A percentile compares a stretch with the other conserved stretches of the same genome.
Conservation (phyloP, 2,797 vertebrate genomes). For the Coracias cyanogaster region DNA sequence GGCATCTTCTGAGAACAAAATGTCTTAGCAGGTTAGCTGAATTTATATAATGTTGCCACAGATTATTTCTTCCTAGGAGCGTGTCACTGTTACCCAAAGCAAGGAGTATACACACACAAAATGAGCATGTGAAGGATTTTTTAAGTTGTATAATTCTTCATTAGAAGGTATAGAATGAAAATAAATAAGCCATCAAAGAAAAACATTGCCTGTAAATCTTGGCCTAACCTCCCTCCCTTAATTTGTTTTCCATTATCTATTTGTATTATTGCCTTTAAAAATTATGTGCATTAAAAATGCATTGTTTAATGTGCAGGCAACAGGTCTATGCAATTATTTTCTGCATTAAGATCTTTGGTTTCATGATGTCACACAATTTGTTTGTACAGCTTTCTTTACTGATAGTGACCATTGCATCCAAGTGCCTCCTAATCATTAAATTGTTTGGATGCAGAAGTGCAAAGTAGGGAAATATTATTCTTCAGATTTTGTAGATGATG, state of each 20-base stretch:
- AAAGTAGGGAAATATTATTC: not conserved
- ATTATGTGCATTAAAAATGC: not conserved
- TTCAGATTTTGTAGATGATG: not conserved
- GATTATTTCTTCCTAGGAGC: slow-evolving; percentile 7
- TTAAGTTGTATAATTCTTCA: not conserved
- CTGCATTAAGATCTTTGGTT: not conserved
- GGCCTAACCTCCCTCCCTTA: not conserved
- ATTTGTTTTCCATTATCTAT: not conserved
- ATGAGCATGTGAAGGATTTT: not conserved
- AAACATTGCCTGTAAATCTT: not conserved
- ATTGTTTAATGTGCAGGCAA: not conserved
- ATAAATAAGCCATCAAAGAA: not conserved
- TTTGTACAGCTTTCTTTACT: not conserved
- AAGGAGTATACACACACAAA: not conserved
- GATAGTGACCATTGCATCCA: not conserved
- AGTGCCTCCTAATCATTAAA: not conserved
- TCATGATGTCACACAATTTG: not conserved
- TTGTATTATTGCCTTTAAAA: not conserved
- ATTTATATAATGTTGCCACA: slow-evolving; percentile 8
- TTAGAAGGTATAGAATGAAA: not conserved
- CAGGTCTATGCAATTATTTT: not conserved
- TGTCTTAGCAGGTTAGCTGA: not conserved
- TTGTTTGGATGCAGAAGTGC: not conserved
- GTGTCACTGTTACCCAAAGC: not conserved
- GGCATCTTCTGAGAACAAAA: not conserved